phyloP scores from a whole-genome alignment of 1,140 invertebrate species.

The Drosophila mauritiana region DNA sequence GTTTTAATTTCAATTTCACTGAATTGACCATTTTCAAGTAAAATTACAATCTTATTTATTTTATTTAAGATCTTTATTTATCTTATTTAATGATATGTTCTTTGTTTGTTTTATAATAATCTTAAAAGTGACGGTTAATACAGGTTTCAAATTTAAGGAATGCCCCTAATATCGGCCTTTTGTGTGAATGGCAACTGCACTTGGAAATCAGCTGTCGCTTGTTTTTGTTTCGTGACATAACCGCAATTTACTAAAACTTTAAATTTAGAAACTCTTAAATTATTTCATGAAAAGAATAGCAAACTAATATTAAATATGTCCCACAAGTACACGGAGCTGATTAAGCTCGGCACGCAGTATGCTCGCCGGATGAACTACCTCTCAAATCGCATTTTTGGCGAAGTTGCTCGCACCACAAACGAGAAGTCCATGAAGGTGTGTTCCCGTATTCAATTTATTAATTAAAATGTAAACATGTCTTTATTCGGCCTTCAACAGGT shows the following conservation, averaged over 20 bases:
- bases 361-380: conserved; percentile 93
- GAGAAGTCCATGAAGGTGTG: conserved; percentile 90
- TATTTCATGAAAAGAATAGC: conserved; percentile 10
- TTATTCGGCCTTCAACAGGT: conserved; percentile 75
- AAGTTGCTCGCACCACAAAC: conserved; percentile 91
- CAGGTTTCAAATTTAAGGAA: not conserved
- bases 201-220: conserved; percentile 45
- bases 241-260: conserved; percentile 33
- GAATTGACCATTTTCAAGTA: too few species aligned
- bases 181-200: not conserved
- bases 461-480: not conserved
- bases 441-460: too few species aligned
- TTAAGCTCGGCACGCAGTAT: conserved; percentile 90
- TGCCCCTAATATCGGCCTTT: not conserved
- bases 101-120: too few species aligned
- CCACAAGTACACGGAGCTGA: conserved; percentile 89
- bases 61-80: too few species aligned
- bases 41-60: too few species aligned
- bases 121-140: not conserved
- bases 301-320: conserved; percentile 42
- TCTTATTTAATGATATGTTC: too few species aligned
- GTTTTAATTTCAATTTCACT: too few species aligned
- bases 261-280: not conserved
- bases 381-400: conserved; percentile 95
- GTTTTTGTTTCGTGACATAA: conserved; percentile 64